These are phyloP conservation scores for Phataginus tricuspis DNA, from an alignment of 2,797 vertebrate species.

Conservation along the genomic window DNA sequence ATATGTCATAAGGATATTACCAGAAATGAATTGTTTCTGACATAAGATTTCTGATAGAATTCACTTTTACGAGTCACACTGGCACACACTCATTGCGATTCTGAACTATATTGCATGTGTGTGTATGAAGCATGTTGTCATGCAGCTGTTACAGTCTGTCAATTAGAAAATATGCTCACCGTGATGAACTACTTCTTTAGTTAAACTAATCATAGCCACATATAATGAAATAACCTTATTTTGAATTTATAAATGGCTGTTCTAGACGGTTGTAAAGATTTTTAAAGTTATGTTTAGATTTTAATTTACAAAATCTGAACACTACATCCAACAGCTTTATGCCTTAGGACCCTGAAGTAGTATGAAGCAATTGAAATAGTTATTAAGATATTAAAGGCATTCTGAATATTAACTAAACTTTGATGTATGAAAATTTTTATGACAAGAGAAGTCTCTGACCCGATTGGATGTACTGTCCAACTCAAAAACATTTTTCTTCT, in stretches of 20 bases:
- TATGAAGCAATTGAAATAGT: not conserved
- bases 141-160: not conserved
- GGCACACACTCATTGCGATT: not conserved
- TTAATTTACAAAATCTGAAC: not conserved
- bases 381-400: not conserved
- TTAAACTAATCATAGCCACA: constrained; percentile 29
- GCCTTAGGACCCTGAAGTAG: not conserved
- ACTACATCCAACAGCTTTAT: not conserved
- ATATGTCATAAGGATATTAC: not conserved
- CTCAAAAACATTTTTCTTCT: constrained; percentile 36
- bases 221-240: constrained; percentile 11
- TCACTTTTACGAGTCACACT: not conserved
- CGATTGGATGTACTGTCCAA: not conserved
- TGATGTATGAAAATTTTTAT: not conserved
- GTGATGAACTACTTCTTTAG: not conserved
- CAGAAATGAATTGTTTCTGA: constrained; percentile 45
- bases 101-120: not conserved
- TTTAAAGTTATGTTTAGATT: not conserved
- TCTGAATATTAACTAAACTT: constrained; percentile 42
- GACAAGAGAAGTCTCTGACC: not conserved
- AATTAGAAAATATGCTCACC: not conserved
- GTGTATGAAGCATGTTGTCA: not conserved
- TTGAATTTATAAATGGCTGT: constrained; percentile 45
- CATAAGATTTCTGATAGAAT: not conserved
- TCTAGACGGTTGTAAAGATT: not conserved